A percentile compares a stretch with the other conserved stretches of the same genome.
Conservation (phyloP, 2,888 invertebrate species). For the Erynnis tages region DNA sequence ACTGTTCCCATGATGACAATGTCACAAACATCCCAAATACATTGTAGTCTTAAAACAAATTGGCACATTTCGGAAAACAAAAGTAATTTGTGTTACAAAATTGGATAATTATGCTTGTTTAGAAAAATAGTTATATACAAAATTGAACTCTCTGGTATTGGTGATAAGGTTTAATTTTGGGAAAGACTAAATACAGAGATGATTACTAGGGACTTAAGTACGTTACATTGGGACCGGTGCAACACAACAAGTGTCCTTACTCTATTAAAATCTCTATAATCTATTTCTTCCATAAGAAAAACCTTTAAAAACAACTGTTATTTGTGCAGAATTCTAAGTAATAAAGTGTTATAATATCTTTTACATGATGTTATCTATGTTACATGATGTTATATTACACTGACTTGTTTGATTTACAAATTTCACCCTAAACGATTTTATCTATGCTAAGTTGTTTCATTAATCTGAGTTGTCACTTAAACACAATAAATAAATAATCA, state of each 20-base stretch:
- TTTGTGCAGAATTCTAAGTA: constrained; percentile 32
- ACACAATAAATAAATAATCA: constrained; percentile 7
- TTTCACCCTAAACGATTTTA: constrained; percentile 34
- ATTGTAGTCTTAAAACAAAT: constrained; percentile 33
- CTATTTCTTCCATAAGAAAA: constrained; percentile 14
- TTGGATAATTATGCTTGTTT: constrained; percentile 28
- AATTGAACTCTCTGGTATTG: constrained; percentile 12
- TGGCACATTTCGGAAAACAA: constrained; percentile 43
- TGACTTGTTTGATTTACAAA: constrained; percentile 19
- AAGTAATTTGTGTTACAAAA: constrained; percentile 25
- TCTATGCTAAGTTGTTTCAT: constrained; percentile 36
- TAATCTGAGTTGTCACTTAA: constrained; percentile 29
- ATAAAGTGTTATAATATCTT: constrained; percentile 16
- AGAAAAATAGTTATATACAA: constrained; percentile 36
- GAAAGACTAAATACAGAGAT: constrained; percentile 1
- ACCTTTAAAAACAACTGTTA: constrained; percentile 22
- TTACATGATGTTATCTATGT: constrained; percentile 17
- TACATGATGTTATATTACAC: constrained; percentile 17
- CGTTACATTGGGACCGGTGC: constrained; percentile 38
- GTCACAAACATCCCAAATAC: constrained; percentile 32
- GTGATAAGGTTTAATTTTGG: constrained; percentile 21
- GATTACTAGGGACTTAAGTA: constrained; percentile 36
- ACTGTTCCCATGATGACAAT: constrained; percentile 35
- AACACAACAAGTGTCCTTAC: constrained; percentile 39
- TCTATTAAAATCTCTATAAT: constrained; percentile 1